Evolutionary conservation across 2,797 vertebrate species (phyloP).

Genomic region (Amphiprion clarkii): DNA sequence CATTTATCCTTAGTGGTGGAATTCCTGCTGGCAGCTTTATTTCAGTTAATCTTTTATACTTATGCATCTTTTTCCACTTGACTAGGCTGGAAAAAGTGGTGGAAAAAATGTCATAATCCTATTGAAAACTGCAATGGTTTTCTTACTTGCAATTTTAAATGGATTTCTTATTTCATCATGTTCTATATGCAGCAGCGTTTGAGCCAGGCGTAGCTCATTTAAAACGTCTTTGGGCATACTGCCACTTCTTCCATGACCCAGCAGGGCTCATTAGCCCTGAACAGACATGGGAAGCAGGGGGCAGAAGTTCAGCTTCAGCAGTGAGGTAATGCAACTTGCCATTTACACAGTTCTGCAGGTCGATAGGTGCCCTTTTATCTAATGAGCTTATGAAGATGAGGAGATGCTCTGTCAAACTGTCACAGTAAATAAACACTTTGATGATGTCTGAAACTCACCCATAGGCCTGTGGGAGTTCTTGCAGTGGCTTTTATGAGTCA

Average conservation of each 20-base stretch:
- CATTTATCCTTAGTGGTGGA: too few relatives aligned
- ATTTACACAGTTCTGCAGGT: not conserved
- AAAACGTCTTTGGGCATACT: not conserved
- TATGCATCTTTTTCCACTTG: not conserved
- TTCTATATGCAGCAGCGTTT: not conserved
- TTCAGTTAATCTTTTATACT: not conserved
- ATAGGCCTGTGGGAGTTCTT: too few relatives aligned
- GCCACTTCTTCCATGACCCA: conserved; percentile 1
- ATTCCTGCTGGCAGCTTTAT: not conserved
- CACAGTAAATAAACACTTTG: not conserved
- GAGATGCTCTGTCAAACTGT: not conserved
- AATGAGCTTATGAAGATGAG: not conserved
- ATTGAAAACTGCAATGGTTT: not conserved
- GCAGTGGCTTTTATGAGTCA: too few relatives aligned
- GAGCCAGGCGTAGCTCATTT: not conserved
- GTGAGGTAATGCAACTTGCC: not conserved
- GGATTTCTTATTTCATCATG: not conserved
- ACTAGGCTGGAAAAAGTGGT: not conserved
- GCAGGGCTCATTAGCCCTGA: conserved; percentile 2
- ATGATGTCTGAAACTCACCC: not conserved
- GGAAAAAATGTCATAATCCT: conserved; percentile 6
- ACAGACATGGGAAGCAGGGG: not conserved
- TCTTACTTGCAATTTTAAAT: not conserved
- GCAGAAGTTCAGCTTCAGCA: not conserved
- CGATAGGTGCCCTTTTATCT: not conserved